phyloP scores from a whole-genome alignment of 2,113 vertebrate species.

The Paradoxurus hermaphroditus region DNA sequence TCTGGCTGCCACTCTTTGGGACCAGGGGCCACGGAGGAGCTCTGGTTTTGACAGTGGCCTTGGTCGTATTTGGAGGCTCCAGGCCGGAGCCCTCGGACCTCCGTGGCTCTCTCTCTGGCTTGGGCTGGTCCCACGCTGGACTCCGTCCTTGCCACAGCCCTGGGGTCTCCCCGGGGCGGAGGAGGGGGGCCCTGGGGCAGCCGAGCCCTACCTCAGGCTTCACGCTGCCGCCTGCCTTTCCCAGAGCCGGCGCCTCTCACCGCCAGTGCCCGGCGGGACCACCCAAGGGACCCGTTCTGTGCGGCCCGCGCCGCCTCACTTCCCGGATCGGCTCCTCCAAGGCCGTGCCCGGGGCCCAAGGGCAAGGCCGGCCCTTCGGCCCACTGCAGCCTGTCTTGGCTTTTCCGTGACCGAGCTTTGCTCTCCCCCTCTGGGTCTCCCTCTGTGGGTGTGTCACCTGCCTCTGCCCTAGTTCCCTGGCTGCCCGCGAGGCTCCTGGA shows the following conservation, averaged over 20 bases:
- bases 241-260: neutral
- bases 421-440: neutral
- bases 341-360: accelerated
- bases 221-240: accelerated
- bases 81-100: neutral
- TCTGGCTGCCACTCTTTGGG: conserved; percentile 5
- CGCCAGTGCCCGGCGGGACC: neutral
- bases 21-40: neutral
- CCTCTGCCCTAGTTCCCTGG: neutral
- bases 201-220: neutral
- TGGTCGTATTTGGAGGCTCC: neutral
- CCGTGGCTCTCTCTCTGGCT: neutral
- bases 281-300: neutral
- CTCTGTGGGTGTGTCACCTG: neutral
- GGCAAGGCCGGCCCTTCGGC: neutral
- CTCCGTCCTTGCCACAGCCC: neutral
- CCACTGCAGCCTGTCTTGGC: neutral
- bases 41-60: neutral
- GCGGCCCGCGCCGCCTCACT: accelerated
- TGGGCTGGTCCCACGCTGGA: neutral
- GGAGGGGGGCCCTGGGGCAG: neutral
- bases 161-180: neutral
- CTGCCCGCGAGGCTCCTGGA: neutral
- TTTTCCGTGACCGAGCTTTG: neutral
- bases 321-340: neutral